Base-by-base conservation (phyloP, 64 coral and sea anemone species). In the Pocillopora verrucosa region DNA sequence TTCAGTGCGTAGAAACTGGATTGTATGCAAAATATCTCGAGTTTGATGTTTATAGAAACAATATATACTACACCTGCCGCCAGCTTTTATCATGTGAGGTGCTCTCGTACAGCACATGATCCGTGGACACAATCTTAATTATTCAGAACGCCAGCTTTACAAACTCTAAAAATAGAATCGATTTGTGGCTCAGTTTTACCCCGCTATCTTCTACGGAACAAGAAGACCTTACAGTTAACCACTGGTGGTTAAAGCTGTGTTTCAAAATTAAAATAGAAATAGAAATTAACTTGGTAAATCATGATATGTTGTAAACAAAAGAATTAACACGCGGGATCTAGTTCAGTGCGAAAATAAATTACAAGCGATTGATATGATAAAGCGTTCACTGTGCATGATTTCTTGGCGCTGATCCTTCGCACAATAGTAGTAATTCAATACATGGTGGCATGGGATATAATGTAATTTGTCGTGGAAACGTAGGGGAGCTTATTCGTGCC, bases 1-100 rank as follows among this genome's bases (percentile, higher is more conserved):
- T 83, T 67, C 37, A 16, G 57, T 38, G 26, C 65, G 72, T 81
- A 60, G 30, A 25, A 16, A 81, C 59, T 63, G 59, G 62, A 81
- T 85, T 85, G 82, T 85, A 85, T 85, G 82, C 82, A 85, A 85
- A 85, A 85, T 65, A 85, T 85, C 82, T 85, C 70, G 41, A 63
- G 82, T 72, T 63, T 85, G 65, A 41, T 85, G 82, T 85, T 85
- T 85, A 85, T 72, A 56, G 68, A 85, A 72, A 85, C 65, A 85
- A 67, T 41, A 20, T 25, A 19, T 13, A 70, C 67, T 36, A 41
- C 82, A 85, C 82, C 82, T 85, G 82, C 82, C 34, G 81, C 81
- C 36, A 41, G 19, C 38, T 45, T 11, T 38, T 85, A 22, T 72
- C 20, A 72, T 25, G 41, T 85, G 64, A 72, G 14, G 65, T n/a